Conservation (phyloP, 2,888 invertebrate species). For the Crematogaster levior region DNA sequence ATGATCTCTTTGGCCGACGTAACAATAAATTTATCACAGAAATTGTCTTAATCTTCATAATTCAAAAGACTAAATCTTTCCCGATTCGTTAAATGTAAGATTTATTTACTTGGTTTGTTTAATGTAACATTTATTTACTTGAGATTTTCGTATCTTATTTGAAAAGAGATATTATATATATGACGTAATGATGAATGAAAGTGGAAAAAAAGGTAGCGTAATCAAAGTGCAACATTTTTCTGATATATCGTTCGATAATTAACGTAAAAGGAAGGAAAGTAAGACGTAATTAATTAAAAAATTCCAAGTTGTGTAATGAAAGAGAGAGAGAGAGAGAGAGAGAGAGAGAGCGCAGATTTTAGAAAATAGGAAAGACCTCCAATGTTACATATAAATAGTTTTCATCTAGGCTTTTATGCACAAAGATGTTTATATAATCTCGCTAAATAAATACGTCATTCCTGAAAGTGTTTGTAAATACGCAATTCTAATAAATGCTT, state of each 20-base stretch:
- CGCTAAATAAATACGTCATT: background rate
- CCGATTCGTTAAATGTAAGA: background rate
- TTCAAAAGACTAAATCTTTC: background rate
- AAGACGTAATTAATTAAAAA: slow-evolving; percentile 12
- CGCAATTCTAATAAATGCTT: background rate
- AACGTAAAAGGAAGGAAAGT: slow-evolving; percentile 7
- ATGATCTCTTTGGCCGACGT: background rate
- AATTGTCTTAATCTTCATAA: background rate
- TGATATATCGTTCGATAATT: background rate
- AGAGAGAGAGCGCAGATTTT: background rate
- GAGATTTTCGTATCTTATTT: background rate
- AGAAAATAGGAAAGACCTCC: background rate
- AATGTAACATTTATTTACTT: background rate
- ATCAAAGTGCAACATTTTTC: background rate
- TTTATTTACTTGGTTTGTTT: background rate
- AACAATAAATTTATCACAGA: slow-evolving; percentile 20
- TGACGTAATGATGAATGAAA: slow-evolving; percentile 28
- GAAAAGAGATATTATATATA: background rate
- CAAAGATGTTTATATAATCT: background rate
- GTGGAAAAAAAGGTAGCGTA: background rate
- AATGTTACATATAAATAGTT: background rate
- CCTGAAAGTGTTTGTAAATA: background rate
- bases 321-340: background rate
- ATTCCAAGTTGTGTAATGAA: background rate
- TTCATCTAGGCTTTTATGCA: background rate